Base-by-base conservation (phyloP, 2,888 invertebrate species). In the Drosophila gaucha region DNA sequence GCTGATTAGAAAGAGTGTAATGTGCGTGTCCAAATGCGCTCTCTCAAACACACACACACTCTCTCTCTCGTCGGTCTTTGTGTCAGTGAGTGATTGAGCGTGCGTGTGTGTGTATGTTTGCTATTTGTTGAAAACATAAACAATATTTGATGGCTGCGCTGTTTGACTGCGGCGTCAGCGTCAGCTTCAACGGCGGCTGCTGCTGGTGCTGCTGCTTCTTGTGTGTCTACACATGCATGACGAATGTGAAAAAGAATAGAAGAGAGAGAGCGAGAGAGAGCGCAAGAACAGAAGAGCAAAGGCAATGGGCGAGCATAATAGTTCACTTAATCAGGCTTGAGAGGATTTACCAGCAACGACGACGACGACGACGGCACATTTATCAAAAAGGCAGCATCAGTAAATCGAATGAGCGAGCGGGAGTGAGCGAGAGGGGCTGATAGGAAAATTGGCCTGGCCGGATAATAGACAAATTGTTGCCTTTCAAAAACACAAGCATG, bases 291-390 rank as follows among this genome's bases (percentile, higher is more conserved):
- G 28, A 6, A 33, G 58, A 52, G 47, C 30, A 36, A 24, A 38
- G 49, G 47, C 57, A 52, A 57, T 49, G 67, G 39, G 31, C 57
- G 24, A 60, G 63, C 80, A 80, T 79, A 80, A 80, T 76, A 85
- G 85, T 86, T 76, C 75, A 87, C 78, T 85, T 86, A 86, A 89
- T 86, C 84, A 89, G 88, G 86, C 80, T 86, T 76, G 73, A 77
- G 84, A 68, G 71, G 82, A 82, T 80, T 85, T 80, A 72, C 38
- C 52, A 54, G 16, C 41, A 41, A n/a, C 47, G 22, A 16, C 20
- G 44, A 20, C 33, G 47, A 67, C 65, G 68, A 59, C 67, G 66
- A 63, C 60, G 59, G 77, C 70, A 60, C 58, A 79, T 73, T 70
- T 83, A 80, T 80, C 83, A 70, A 68, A 59, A 57, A 57, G 73